Evolutionary conservation across 2,888 invertebrate species (phyloP), one percentile per base, ranked within the genome.

Genomic region (Lochmaea capreae): DNA sequence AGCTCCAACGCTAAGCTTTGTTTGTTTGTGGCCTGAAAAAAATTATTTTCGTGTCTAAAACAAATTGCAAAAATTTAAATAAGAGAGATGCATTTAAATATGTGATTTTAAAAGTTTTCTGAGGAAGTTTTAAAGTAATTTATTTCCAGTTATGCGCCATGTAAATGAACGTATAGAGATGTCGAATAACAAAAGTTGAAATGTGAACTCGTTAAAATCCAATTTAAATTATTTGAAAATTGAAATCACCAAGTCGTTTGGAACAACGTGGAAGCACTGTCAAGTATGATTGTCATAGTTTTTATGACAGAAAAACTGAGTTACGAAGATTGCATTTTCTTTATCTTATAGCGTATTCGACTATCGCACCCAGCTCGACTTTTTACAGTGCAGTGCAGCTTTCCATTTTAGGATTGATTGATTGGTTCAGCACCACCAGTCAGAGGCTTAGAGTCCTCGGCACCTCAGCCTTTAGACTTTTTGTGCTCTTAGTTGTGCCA

Each of bases 21-120:
- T 33, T 26, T 14, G 33, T 59, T 22, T n/a, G 33, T n/a, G 33
- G 26, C 14, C 11, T 12, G n/a, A 59, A 59, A 59, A 59, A 26
- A 14, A 14, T 59, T 14, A 59, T 14, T 26, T 59, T 59, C n/a
- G 59, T n/a, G 4, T 59, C 33, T 33, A 12, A 9, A 59, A 2
- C 33, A 59, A 33, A 59, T 59, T 9, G 16, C 16, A 33, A 26
- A 59, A 59, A 59, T 59, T 59, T 59, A 59, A 59, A 59, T 59
- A 59, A 26, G 26, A 26, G 59, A n/a, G 59, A 33, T 33, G 33
- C 26, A 33, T 14, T 26, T 59, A 33, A 59, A 59, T 26, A 33
- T 59, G 11, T 26, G 26, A 59, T 59, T 58, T 58, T 59, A 33
- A 59, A 59, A 59, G 12, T 33, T 26, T 59, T 18, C 54, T 9